Percentiles rank a stretch among this genome's conserved stretches.
phyloP scores from a whole-genome alignment of 2,888 invertebrate genomes.

The Anoplius nigerrimus region DNA sequence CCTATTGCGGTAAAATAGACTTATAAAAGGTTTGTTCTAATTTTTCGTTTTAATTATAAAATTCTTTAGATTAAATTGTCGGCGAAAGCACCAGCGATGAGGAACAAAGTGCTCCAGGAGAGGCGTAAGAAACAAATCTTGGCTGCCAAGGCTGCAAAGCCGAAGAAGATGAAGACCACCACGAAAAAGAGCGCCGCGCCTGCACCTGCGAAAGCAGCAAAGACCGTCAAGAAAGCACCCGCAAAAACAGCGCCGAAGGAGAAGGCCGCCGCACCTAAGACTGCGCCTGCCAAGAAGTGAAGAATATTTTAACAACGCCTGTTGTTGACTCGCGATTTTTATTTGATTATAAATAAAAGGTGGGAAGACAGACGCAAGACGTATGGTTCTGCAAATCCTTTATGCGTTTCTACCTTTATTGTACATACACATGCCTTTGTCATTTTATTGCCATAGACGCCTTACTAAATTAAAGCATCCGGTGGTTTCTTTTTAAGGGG shows the following conservation, averaged over 20 bases:
- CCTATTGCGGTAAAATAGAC: background rate
- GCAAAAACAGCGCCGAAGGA: background rate
- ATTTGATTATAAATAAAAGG: constrained; percentile 61
- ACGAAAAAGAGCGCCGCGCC: constrained; percentile 52
- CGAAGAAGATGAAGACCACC: constrained; percentile 47
- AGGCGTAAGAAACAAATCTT: constrained; percentile 50
- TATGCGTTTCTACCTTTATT: constrained; percentile 23
- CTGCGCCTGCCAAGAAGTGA: constrained; percentile 45
- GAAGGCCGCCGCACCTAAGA: background rate
- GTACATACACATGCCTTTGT: background rate
- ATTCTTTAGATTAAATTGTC: constrained; percentile 46
- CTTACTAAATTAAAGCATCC: background rate
- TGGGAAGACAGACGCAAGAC: constrained; percentile 49
- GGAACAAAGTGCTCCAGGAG: constrained; percentile 39
- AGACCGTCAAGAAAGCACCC: background rate
- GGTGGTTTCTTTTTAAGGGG: constrained; percentile 36
- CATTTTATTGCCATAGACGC: too few relatives aligned
- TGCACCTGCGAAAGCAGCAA: constrained; percentile 70
- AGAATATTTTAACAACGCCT: constrained; percentile 32
- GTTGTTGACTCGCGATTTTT: constrained; percentile 56
- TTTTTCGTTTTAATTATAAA: background rate
- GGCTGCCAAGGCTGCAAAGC: constrained; percentile 46
- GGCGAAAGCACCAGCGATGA: constrained; percentile 33
- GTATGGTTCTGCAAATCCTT: constrained; percentile 12
- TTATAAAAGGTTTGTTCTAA: background rate